Base-by-base conservation (phyloP, 2,797 vertebrate genomes). In the Numenius phaeopus region DNA sequence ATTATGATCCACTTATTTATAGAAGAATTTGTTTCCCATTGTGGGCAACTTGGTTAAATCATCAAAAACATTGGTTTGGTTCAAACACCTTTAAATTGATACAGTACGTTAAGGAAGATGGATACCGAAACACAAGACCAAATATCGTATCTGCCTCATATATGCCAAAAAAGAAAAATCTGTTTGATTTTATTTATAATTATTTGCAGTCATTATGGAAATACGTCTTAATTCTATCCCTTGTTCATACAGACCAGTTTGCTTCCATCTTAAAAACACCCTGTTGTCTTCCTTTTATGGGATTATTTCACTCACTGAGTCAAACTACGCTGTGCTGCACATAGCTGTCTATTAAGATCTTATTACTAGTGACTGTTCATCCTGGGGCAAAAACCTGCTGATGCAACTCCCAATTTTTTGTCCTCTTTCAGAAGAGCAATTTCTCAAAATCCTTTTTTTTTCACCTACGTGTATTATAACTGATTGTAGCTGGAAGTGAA, bases 381-480 rank as follows among this genome's bases (percentile, higher is more conserved):
- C 86, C 72, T 1, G 17, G 22, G 37, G 65, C 72, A 76, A 66
- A 58, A 71, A 9, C 16, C 42, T 66, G 30, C 52, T 78, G 37
- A 57, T 55, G 40, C 23, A 77, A 70, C 50, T 39, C 19, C 29
- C 6, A 0, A 5, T 19, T 61, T 4, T 42, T 55, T 40, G n/a
- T 52, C 18, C 40, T 71, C 32, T 83, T 87, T 34, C 26, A 23
- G 57, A 88, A 64, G 6, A n/a, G 1, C 14, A 67, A 23, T 59
- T 66, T 61, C 14, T 1, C 24, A 72, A 85, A 37, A 14, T 5
- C 3, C 29, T 61, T 50, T 42, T 1, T 30, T 59, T 69, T 78
- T 73, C 26, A 55, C 44, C 65, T 30, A 5, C 0, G 0, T 23
- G 29, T 26, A 7, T 32, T 40, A 1, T 11, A 47, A 61, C 5